These are phyloP conservation scores for Tychaedon coryphoeus DNA, from an alignment of 2,113 vertebrate species.

Conservation along the genomic window DNA sequence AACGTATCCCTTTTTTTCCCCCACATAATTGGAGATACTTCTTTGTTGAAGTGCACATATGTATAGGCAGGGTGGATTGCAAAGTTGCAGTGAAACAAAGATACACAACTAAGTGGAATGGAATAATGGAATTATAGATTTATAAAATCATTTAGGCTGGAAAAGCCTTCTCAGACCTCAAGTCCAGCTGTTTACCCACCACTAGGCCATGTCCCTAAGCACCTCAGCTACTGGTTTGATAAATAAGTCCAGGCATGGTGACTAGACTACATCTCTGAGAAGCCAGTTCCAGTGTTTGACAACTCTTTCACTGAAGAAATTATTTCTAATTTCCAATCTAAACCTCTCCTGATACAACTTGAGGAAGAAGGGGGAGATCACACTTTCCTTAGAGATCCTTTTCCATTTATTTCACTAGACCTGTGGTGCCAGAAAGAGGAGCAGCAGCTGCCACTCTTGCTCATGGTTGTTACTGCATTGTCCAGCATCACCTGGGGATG, in stretches of 20 bases:
- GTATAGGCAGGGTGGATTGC: neutral
- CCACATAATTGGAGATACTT: neutral
- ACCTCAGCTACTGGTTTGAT: neutral
- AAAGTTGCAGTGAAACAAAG: neutral
- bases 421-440: neutral
- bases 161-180: neutral
- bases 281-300: neutral
- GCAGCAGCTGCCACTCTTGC: neutral
- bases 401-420: neutral
- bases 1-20: neutral
- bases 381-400: neutral
- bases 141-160: neutral
- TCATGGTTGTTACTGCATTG: neutral
- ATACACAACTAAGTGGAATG: neutral
- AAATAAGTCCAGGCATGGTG: neutral
- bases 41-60: neutral
- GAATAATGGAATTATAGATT: neutral
- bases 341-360: neutral
- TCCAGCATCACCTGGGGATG: neutral
- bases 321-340: neutral
- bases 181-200: neutral
- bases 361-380: neutral
- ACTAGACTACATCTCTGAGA: neutral
- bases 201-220: neutral
- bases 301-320: neutral